These are phyloP conservation scores for Sarcophaga subvicina DNA, from an alignment of 2,888 invertebrate genomes.

Conservation along the genomic window DNA sequence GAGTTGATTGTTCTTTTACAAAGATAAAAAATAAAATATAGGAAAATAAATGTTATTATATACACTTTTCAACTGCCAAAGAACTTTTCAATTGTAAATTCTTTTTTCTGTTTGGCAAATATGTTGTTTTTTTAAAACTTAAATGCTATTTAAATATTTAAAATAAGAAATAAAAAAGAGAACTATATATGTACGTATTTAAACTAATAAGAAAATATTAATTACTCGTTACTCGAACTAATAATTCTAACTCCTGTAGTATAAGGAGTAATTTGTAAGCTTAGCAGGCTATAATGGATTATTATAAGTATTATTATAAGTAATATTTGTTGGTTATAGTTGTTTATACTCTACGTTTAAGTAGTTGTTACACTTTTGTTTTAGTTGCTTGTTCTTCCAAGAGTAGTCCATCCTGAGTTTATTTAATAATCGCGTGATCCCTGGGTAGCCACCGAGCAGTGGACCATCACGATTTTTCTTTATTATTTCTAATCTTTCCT, in stretches of 20 bases:
- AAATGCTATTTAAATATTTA: neutral
- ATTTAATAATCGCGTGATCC: too few species aligned
- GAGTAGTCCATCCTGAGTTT: too few species aligned
- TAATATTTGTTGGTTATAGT: neutral
- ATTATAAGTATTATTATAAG: neutral
- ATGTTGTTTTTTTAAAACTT: neutral
- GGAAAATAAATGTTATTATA: too few species aligned
- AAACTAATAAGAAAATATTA: conserved; percentile 8
- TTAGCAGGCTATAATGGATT: conserved; percentile 45
- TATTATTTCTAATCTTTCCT: too few species aligned
- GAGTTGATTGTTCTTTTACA: too few species aligned
- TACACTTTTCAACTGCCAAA: neutral
- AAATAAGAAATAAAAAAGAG: conserved; percentile 1
- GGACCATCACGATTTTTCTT: too few species aligned
- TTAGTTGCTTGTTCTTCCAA: neutral
- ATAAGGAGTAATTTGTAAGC: conserved; percentile 57
- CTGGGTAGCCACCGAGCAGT: too few species aligned
- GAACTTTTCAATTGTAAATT: too few species aligned
- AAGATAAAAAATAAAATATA: too few species aligned
- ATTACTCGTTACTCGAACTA: conserved; percentile 53
- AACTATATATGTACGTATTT: neutral
- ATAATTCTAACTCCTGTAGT: conserved; percentile 47
- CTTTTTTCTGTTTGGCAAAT: neutral
- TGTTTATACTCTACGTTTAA: conserved; percentile 26
- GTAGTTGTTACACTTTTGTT: conserved; percentile 15